Evolutionary conservation across 2,113 vertebrate genomes (phyloP).

Genomic region (Atractosteus spatula): DNA sequence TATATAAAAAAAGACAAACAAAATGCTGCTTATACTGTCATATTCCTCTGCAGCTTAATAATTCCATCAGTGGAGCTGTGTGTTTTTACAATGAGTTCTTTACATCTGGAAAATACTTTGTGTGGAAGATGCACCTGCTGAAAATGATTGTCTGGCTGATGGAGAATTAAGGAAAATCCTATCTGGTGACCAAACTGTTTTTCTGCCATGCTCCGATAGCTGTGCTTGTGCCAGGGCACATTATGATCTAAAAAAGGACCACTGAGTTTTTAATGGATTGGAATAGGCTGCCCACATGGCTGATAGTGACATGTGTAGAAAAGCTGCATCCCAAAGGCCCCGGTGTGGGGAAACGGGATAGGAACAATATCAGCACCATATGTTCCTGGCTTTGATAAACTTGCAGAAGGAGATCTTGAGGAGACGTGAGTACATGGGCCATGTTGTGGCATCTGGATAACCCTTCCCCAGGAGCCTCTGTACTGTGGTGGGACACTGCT

Average conservation of each 20-base stretch:
- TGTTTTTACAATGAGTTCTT: too few relatives aligned
- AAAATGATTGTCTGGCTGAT: too few relatives aligned
- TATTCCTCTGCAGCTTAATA: too few relatives aligned
- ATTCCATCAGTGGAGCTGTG: too few relatives aligned
- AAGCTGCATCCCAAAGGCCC: not conserved
- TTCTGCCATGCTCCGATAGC: not conserved
- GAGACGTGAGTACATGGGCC: conserved; percentile 37
- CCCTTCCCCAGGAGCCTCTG: conserved; percentile 47
- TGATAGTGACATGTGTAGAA: conserved; percentile 22
- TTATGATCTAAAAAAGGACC: conserved; percentile 27
- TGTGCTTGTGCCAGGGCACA: not conserved
- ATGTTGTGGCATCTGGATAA: conserved; percentile 66
- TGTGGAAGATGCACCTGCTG: too few relatives aligned
- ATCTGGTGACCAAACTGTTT: not conserved
- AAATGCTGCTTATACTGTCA: too few relatives aligned
- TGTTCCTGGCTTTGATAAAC: conserved; percentile 50
- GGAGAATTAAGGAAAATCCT: not conserved
- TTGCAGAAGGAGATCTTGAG: conserved; percentile 31
- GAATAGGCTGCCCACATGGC: conserved; percentile 21
- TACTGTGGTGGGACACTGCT: conserved; percentile 51
- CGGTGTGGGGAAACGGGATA: not conserved
- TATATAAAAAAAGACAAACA: not conserved
- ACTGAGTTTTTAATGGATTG: conserved; percentile 35
- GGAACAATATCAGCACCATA: conserved; percentile 48
- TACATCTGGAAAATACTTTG: too few relatives aligned